phyloP scores from a whole-genome alignment of 1,140 invertebrate species.

The Aricia agestis region DNA sequence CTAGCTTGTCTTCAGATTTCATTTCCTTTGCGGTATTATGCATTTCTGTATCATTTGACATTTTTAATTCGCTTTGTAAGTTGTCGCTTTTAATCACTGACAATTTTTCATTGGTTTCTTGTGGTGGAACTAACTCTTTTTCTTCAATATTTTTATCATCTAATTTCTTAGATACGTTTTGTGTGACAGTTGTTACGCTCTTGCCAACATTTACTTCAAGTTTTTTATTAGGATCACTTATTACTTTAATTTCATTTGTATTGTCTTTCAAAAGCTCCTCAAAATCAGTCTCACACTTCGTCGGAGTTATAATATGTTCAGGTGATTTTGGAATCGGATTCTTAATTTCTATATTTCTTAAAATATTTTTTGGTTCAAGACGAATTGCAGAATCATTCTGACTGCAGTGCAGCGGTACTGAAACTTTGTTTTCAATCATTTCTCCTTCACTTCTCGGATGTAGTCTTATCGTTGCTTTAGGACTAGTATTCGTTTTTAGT shows the following conservation, averaged over 20 bases:
- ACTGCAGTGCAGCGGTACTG: conserved; percentile 12
- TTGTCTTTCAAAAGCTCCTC: conserved; percentile 74
- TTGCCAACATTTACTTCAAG: conserved; percentile 64
- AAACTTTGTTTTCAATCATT: conserved; percentile 29
- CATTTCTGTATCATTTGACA: not conserved
- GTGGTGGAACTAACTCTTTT: not conserved
- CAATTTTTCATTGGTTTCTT: conserved; percentile 4
- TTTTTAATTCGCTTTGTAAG: not conserved
- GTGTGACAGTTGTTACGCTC: conserved; percentile 44
- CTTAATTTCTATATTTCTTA: conserved; percentile 7
- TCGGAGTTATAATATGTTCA: conserved; percentile 28
- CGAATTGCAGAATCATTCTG: conserved; percentile 13
- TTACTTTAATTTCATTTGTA: conserved; percentile 71
- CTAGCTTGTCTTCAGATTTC: not conserved
- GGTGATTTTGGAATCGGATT: conserved; percentile 7
- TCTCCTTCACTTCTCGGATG: conserved; percentile 48
- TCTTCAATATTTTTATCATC: conserved; percentile 27
- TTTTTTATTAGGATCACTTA: conserved; percentile 60
- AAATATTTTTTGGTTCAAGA: conserved; percentile 11
- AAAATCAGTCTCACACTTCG: conserved; percentile 73
- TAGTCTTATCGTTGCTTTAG: conserved; percentile 41
- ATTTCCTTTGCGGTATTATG: not conserved
- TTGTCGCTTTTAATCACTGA: conserved; percentile 19
- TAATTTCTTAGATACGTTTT: conserved; percentile 32
- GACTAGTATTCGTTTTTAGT: conserved; percentile 46